phyloP scores from a whole-genome alignment of 2,113 vertebrate genomes.

The Maccullochella peelii region DNA sequence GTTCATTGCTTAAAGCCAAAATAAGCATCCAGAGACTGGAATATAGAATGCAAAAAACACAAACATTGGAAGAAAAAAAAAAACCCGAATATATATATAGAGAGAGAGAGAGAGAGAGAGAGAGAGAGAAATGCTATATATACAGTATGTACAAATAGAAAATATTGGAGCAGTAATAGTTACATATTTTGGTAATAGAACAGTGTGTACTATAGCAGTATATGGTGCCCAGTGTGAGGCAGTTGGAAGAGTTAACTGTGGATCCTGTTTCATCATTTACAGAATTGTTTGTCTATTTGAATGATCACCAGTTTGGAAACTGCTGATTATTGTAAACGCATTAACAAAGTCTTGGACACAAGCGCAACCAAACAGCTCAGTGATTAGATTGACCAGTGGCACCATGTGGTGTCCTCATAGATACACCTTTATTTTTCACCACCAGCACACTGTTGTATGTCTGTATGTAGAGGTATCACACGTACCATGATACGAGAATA shows the following conservation, averaged over 20 bases:
- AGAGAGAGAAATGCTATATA: slow-evolving; percentile 60
- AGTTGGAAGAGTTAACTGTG: slow-evolving; percentile 27
- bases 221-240: slow-evolving; percentile 22
- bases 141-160: slow-evolving; percentile 50
- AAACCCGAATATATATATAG: slow-evolving; percentile 27
- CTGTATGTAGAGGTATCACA: slow-evolving; percentile 37
- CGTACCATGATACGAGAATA: slow-evolving; percentile 14
- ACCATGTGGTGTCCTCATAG: slow-evolving; percentile 36
- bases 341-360: background rate
- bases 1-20: slow-evolving; percentile 80
- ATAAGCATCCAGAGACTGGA: slow-evolving; percentile 74
- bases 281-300: background rate
- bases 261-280: slow-evolving; percentile 35
- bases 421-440: slow-evolving; percentile 56
- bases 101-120: too few relatives aligned
- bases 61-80: slow-evolving; percentile 43
- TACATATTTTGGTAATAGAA: slow-evolving; percentile 37
- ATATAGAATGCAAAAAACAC: slow-evolving; percentile 66
- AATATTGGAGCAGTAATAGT: slow-evolving; percentile 47
- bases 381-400: slow-evolving; percentile 35
- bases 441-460: slow-evolving; percentile 67
- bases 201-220: slow-evolving; percentile 30
- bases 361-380: slow-evolving; percentile 33
- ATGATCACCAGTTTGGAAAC: slow-evolving; percentile 23
- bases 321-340: slow-evolving; percentile 3